Evolutionary conservation across 30 jellyfish, hydroid and myxozoan species (phyloP).

Genomic region (Hydra vulgaris): DNA sequence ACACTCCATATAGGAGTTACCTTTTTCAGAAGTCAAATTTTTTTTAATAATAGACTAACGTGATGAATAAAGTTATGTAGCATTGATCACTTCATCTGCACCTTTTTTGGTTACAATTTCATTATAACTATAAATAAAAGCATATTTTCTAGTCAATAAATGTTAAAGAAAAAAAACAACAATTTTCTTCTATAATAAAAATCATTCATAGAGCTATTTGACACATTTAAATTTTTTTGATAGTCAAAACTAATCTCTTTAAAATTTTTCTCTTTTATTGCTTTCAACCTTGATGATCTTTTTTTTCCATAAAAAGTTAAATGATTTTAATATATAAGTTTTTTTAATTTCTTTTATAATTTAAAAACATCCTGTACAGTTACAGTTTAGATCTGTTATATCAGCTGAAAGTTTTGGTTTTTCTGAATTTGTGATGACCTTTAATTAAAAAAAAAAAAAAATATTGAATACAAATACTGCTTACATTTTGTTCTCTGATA

Average conservation of each 20-base stretch:
- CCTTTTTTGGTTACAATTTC: not conserved
- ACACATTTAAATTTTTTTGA: no score
- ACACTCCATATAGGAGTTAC: no score
- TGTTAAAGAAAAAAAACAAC: not conserved
- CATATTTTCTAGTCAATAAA: not conserved
- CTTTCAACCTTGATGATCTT: not conserved
- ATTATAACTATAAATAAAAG: not conserved
- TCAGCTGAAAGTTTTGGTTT: not conserved
- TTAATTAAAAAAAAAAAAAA: not conserved
- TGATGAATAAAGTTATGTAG: not conserved
- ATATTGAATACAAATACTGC: no score
- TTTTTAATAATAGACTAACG: not conserved
- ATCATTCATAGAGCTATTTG: not conserved
- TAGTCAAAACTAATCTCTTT: not conserved
- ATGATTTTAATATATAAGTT: not conserved
- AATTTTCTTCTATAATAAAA: no score
- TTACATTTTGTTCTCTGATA: no score
- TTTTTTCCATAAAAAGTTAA: not conserved
- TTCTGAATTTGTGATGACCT: not conserved
- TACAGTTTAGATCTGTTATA: not conserved
- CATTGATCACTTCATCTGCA: not conserved
- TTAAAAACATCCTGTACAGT: not conserved
- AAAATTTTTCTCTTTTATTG: no score
- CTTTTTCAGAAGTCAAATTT: no score
- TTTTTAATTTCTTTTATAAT: not conserved